These are phyloP conservation scores for Perca fluviatilis DNA, from an alignment of 2,113 vertebrate genomes.

Conservation along the genomic window DNA sequence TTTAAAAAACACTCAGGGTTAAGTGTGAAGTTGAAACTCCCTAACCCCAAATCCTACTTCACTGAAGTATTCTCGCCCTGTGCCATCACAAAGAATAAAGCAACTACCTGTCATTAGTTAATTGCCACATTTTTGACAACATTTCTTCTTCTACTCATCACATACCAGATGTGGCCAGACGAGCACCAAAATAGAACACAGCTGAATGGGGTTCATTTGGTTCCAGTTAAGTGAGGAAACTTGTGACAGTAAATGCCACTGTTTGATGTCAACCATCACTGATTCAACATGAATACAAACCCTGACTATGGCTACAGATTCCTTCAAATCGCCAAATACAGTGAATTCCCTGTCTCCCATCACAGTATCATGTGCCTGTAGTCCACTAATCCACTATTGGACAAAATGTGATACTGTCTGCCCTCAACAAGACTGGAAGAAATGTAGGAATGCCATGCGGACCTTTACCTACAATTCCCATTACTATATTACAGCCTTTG, in stretches of 20 bases:
- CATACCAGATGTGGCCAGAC: neutral
- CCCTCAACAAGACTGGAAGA: too few relatives aligned
- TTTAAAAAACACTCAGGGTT: too few relatives aligned
- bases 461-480: too few relatives aligned
- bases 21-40: too few relatives aligned
- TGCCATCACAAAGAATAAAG: neutral
- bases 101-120: neutral
- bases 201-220: neutral
- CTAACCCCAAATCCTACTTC: too few relatives aligned
- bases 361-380: neutral
- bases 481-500: too few relatives aligned
- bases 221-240: neutral
- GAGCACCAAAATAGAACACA: neutral
- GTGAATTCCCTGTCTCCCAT: neutral
- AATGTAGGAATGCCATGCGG: too few relatives aligned
- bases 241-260: neutral
- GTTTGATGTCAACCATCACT: neutral
- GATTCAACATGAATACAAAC: neutral
- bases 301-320: neutral
- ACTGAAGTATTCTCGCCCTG: too few relatives aligned
- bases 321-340: neutral
- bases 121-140: neutral
- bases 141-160: neutral
- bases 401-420: neutral
- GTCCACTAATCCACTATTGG: neutral